Evolutionary conservation across 2,113 vertebrate genomes (phyloP).

Genomic region (Sander lucioperca): DNA sequence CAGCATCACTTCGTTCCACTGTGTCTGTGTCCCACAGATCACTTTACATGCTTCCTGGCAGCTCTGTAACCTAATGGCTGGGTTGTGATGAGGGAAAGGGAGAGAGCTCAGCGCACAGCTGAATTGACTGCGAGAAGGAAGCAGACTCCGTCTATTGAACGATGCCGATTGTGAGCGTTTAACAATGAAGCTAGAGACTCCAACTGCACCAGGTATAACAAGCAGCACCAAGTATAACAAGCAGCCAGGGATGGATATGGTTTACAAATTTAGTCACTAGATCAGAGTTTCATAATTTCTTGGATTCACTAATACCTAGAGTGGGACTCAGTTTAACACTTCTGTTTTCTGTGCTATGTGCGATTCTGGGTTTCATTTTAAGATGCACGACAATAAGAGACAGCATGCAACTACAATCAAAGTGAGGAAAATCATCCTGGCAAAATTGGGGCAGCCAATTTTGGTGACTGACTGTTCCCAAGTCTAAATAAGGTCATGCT

Average conservation of each 20-base stretch:
- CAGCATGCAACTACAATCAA: constrained; percentile 40
- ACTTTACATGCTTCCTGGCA: constrained; percentile 67
- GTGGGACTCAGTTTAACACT: constrained; percentile 12
- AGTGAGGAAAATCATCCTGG: constrained; percentile 60
- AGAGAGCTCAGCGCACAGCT: constrained; percentile 47
- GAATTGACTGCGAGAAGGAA: constrained; percentile 41
- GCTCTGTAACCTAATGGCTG: constrained; percentile 73
- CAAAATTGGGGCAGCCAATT: constrained; percentile 66
- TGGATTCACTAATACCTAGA: constrained; percentile 15
- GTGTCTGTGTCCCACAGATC: constrained; percentile 48
- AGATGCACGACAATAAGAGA: constrained; percentile 7
- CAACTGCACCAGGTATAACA: background rate
- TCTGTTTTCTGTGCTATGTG: constrained; percentile 8
- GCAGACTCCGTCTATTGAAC: constrained; percentile 37
- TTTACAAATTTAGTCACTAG: constrained; percentile 17
- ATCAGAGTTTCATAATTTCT: constrained; percentile 5
- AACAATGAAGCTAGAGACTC: constrained; percentile 36
- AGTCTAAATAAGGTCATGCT: constrained; percentile 62
- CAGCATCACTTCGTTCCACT: constrained; percentile 35
- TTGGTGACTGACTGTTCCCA: constrained; percentile 56
- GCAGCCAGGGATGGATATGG: constrained; percentile 2
- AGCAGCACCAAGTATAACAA: background rate
- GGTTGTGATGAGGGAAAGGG: constrained; percentile 46
- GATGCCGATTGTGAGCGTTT: constrained; percentile 27
- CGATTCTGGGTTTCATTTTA: background rate